These are phyloP conservation scores for Phylloscopus trochiloides DNA, from an alignment of 2,113 vertebrate species.

Conservation along the genomic window DNA sequence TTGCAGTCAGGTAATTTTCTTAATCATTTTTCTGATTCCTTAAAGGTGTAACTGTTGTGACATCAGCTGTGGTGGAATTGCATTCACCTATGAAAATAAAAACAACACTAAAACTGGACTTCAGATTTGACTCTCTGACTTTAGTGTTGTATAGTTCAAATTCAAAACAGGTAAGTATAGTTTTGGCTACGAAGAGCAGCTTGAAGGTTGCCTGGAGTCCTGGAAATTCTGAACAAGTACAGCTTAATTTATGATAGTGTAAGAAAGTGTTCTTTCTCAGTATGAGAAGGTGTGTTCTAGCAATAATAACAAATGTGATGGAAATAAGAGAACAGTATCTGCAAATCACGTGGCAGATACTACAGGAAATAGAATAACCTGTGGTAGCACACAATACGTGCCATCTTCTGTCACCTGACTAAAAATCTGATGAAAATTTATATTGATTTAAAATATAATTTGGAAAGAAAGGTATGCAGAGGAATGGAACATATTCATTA, in stretches of 20 bases:
- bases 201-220: background rate
- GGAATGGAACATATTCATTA: background rate
- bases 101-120: constrained; percentile 86
- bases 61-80: constrained; percentile 89
- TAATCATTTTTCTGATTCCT: constrained; percentile 12
- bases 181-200: background rate
- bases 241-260: background rate
- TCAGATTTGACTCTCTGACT: constrained; percentile 90
- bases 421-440: background rate
- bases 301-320: background rate
- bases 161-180: constrained; percentile 75
- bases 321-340: background rate
- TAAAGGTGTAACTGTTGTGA: constrained; percentile 87
- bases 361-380: background rate
- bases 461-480: background rate
- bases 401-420: background rate
- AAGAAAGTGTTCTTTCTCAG: too few relatives aligned
- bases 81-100: constrained; percentile 80
- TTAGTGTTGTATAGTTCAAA: constrained; percentile 83
- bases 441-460: background rate
- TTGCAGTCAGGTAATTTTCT: background rate
- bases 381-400: fast-evolving
- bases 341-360: fast-evolving
- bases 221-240: background rate
- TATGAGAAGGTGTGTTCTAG: background rate